Conservation (phyloP, 2,888 invertebrate genomes). For the Drosophila limbata region DNA sequence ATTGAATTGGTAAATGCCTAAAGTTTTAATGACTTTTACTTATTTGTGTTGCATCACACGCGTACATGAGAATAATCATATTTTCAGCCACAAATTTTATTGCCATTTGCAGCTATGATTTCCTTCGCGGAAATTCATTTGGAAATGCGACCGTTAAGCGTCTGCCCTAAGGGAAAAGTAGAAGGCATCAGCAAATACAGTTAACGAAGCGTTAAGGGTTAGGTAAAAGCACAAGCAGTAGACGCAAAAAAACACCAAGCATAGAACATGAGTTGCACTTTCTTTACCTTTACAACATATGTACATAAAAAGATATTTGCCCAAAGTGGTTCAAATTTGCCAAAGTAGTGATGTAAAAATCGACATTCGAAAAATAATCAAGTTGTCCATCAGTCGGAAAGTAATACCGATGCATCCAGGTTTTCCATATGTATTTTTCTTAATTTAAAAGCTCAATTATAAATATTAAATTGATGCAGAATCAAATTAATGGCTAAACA, state of each 20-base stretch:
- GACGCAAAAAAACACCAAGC: neutral
- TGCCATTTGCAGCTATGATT: constrained; percentile 63
- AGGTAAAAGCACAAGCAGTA: neutral
- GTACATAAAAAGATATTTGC: neutral
- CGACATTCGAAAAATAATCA: too few relatives aligned
- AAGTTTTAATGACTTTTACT: neutral
- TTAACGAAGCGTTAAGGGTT: neutral
- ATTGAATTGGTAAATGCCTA: neutral
- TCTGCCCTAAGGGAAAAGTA: neutral
- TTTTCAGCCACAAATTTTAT: constrained; percentile 45
- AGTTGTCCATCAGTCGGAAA: too few relatives aligned
- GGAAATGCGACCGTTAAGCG: constrained; percentile 21
- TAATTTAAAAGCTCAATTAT: too few relatives aligned
- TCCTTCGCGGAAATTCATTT: constrained; percentile 51
- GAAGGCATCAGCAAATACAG: neutral
- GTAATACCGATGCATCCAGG: too few relatives aligned
- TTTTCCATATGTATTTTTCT: too few relatives aligned
- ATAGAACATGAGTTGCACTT: neutral
- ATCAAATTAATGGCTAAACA: too few relatives aligned
- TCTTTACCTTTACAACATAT: neutral
- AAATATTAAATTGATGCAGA: too few relatives aligned
- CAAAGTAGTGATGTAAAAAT: neutral
- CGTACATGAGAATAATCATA: neutral
- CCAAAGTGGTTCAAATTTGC: neutral
- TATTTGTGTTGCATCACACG: neutral